Conservation (phyloP, 2,113 vertebrate species). For the Anolis sagrei region DNA sequence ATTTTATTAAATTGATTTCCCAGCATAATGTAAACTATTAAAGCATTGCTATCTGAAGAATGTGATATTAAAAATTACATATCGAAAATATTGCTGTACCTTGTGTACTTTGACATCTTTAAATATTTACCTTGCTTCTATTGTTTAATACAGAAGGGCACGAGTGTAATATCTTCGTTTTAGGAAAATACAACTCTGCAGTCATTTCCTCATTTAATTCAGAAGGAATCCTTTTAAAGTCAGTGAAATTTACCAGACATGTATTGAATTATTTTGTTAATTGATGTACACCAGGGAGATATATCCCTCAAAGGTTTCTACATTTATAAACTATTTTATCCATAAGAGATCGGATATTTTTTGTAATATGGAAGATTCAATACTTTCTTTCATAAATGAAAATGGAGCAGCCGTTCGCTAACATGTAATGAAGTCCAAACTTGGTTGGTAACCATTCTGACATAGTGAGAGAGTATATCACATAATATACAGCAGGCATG, state of each 20-base stretch:
- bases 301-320: neutral
- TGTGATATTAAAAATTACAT: conserved; percentile 17
- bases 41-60: conserved; percentile 2
- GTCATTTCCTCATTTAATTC: neutral
- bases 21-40: conserved; percentile 18
- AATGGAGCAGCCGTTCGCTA: neutral
- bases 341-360: neutral
- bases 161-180: neutral
- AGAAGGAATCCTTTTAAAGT: neutral
- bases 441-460: neutral
- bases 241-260: neutral
- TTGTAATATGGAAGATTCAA: neutral
- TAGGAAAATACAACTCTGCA: neutral
- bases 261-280: neutral
- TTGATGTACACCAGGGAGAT: neutral
- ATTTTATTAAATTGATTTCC: conserved; percentile 22
- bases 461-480: neutral
- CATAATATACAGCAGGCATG: neutral
- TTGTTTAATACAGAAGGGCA: neutral
- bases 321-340: neutral
- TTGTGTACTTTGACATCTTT: neutral
- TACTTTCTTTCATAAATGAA: neutral
- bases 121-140: neutral
- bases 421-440: neutral
- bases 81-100: neutral